Conservation (phyloP, 1,140 invertebrate species). For the Drosophila teissieri region DNA sequence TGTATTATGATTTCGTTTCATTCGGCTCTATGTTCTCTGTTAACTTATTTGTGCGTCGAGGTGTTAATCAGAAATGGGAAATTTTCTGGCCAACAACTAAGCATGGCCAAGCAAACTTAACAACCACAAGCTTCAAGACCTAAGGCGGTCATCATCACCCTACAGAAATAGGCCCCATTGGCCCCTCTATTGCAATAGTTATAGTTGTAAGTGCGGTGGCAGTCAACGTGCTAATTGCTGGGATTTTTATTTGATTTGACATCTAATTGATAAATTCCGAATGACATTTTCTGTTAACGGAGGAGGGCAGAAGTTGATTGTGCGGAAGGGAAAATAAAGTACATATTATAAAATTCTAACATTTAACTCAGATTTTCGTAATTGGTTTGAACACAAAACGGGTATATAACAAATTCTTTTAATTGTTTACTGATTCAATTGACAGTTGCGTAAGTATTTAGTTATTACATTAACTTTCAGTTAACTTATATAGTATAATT, state of each 20-base stretch:
- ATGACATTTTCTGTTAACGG: conserved; percentile 34
- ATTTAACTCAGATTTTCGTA: conserved; percentile 16
- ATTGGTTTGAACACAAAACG: conserved; percentile 4
- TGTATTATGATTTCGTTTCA: conserved; percentile 5
- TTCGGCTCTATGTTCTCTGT: conserved; percentile 1
- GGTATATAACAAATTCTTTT: conserved; percentile 5
- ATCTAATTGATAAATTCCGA: conserved; percentile 53
- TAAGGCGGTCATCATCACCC: conserved; percentile 11
- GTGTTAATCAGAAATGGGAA: conserved; percentile 58
- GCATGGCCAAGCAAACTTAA: conserved; percentile 25
- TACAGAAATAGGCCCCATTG: conserved; percentile 10
- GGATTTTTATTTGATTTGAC: conserved; percentile 51
- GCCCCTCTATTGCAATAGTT: neutral
- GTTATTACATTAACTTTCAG: neutral
- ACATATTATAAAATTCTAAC: conserved; percentile 23
- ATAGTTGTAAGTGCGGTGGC: neutral
- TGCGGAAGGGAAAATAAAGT: conserved; percentile 20
- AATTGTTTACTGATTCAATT: neutral
- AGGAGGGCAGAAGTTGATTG: conserved; percentile 13
- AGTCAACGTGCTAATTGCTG: conserved; percentile 51
- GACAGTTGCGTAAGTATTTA: neutral
- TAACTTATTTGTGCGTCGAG: conserved; percentile 24
- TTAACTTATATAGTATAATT: neutral
- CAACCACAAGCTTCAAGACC: neutral
- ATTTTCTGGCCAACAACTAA: conserved; percentile 49